Conservation (phyloP, 2,113 vertebrate genomes). For the Cynoglossus semilaevis region DNA sequence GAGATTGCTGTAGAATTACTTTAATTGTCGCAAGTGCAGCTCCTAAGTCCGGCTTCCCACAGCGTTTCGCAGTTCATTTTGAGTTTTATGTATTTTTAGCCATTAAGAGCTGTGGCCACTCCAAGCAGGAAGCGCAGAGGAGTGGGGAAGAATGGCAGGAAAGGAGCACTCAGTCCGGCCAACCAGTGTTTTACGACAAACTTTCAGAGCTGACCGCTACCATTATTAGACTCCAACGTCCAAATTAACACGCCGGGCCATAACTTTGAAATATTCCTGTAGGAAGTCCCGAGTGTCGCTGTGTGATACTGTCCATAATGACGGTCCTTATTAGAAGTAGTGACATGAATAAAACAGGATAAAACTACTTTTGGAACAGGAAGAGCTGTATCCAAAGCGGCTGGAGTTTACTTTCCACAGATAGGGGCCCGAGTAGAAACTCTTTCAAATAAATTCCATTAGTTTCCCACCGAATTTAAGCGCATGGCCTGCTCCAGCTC, state of each 20-base stretch:
- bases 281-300: constrained; percentile 41
- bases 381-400: constrained; percentile 60
- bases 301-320: constrained; percentile 39
- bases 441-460: constrained; percentile 33
- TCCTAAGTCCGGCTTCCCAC: constrained; percentile 1
- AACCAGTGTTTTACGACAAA: constrained; percentile 60
- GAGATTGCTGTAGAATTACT: not conserved
- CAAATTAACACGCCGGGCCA: constrained; percentile 24
- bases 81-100: constrained; percentile 73
- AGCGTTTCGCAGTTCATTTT: constrained; percentile 42
- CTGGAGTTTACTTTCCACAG: constrained; percentile 25
- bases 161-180: constrained; percentile 72
- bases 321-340: not conserved
- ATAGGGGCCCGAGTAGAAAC: constrained; percentile 21
- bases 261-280: constrained; percentile 25
- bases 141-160: constrained; percentile 81
- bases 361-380: constrained; percentile 53
- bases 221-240: constrained; percentile 25
- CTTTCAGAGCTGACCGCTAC: constrained; percentile 46
- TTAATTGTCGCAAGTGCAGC: not conserved
- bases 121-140: constrained; percentile 77
- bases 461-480: constrained; percentile 8
- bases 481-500: constrained; percentile 8
- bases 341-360: not conserved
- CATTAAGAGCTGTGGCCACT: constrained; percentile 65